Evolutionary conservation across 2,888 invertebrate genomes (phyloP).

Genomic region (Hydrotaea cyrtoneurina): DNA sequence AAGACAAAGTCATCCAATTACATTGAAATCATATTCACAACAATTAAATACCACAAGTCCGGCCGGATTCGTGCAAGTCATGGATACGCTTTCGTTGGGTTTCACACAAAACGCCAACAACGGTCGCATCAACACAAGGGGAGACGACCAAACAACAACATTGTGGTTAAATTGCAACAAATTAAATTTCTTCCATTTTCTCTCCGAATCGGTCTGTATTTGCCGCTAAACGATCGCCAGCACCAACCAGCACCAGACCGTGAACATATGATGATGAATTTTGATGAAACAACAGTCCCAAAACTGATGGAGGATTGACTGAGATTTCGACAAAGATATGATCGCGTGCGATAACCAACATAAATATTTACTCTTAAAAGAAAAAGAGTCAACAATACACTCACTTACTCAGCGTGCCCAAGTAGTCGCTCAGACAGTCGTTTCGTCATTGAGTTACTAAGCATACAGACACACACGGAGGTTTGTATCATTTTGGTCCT

Average conservation of each 20-base stretch:
- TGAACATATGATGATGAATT: conserved; percentile 41
- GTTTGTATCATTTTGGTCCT: conserved; percentile 34
- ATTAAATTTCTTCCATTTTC: conserved; percentile 36
- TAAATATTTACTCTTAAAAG: conserved; percentile 35
- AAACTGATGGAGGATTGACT: neutral
- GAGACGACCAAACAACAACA: neutral
- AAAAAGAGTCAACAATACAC: conserved; percentile 30
- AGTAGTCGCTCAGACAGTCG: neutral
- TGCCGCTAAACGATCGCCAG: conserved; percentile 42
- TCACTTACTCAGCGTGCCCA: neutral
- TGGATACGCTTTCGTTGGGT: conserved; percentile 16
- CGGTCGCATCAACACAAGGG: neutral
- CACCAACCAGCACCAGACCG: conserved; percentile 27
- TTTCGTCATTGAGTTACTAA: conserved; percentile 24
- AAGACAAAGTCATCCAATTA: conserved; percentile 53
- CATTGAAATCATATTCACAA: conserved; percentile 42
- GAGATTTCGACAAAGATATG: conserved; percentile 35
- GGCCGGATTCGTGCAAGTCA: conserved; percentile 38
- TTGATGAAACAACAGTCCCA: conserved; percentile 19
- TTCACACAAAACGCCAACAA: neutral
- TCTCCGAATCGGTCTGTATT: conserved; percentile 19
- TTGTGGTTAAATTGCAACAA: conserved; percentile 45
- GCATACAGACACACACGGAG: conserved; percentile 17
- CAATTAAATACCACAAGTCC: conserved; percentile 26
- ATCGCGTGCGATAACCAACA: conserved; percentile 48